phyloP scores from a whole-genome alignment of 2,113 vertebrate species.

The Clarias magur region DNA sequence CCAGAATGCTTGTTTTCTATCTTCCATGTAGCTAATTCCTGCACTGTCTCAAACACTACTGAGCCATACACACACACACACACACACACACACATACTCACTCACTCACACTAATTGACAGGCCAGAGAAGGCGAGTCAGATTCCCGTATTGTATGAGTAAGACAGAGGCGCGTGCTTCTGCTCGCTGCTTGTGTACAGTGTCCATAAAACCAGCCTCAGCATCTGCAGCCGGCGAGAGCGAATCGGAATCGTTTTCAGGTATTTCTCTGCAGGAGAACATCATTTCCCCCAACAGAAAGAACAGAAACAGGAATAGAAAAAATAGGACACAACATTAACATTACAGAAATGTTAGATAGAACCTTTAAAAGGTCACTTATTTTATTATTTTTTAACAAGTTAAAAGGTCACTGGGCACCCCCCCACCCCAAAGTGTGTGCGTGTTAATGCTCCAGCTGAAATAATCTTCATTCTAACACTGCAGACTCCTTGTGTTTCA shows the following conservation, averaged over 20 bases:
- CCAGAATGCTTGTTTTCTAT: slow-evolving; percentile 31
- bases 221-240: not conserved
- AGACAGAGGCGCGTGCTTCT: not conserved
- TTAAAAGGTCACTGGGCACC: too few species aligned
- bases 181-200: slow-evolving; percentile 1
- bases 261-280: not conserved
- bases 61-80: not conserved
- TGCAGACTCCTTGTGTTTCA: too few species aligned
- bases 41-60: slow-evolving; percentile 14
- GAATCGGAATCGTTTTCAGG: not conserved
- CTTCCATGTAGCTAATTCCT: slow-evolving; percentile 26
- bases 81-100: slow-evolving; percentile 13
- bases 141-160: slow-evolving; percentile 18
- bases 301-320: not conserved
- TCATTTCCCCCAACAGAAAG: not conserved
- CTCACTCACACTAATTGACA: slow-evolving; percentile 47
- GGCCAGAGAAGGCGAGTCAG: slow-evolving; percentile 19
- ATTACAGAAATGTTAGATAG: not conserved
- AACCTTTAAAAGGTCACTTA: not conserved
- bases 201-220: not conserved
- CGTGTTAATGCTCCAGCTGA: too few species aligned
- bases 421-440: too few species aligned
- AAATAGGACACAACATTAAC: not conserved
- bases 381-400: too few species aligned
- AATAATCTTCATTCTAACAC: too few species aligned